phyloP scores from a whole-genome alignment of 2,888 invertebrate species.

The Lomographa bimaculata region DNA sequence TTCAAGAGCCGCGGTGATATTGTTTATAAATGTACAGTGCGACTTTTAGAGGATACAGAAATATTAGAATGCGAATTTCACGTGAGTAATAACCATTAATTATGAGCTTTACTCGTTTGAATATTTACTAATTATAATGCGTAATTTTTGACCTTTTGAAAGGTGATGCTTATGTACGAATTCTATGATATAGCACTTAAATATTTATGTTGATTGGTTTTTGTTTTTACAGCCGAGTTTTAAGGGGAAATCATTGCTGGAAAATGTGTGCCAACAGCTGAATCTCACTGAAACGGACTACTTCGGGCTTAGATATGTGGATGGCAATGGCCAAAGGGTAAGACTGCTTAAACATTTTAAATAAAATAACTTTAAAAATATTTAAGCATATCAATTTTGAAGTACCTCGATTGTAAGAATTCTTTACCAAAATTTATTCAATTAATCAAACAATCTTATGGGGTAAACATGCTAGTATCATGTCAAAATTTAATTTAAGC shows the following conservation, averaged over 20 bases:
- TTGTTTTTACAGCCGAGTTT: conserved; percentile 88
- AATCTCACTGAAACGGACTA: conserved; percentile 97
- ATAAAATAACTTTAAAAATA: too few species aligned
- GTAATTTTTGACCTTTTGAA: not conserved
- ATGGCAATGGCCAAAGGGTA: conserved; percentile 94
- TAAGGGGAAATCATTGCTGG: conserved; percentile 94
- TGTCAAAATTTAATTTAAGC: too few species aligned
- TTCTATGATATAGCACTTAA: conserved; percentile 6
- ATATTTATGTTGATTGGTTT: conserved; percentile 1
- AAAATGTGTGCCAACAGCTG: conserved; percentile 95
- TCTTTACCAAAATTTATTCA: too few species aligned
- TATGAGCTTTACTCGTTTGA: not conserved
- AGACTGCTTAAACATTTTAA: conserved; percentile 47
- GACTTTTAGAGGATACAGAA: conserved; percentile 95
- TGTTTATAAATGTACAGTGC: conserved; percentile 93
- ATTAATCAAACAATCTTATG: too few species aligned
- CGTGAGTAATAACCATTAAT: conserved; percentile 52
- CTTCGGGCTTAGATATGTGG: conserved; percentile 96
- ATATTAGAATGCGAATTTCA: conserved; percentile 97
- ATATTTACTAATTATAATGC: conserved; percentile 3
- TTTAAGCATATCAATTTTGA: too few species aligned
- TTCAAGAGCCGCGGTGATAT: conserved; percentile 89
- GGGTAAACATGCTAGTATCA: too few species aligned
- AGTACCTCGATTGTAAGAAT: too few species aligned
- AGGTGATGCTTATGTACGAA: not conserved